Evolutionary conservation across 2,797 vertebrate species (phyloP), one percentile per base, ranked within the genome.

Genomic region (Lepilemur ruficaudatus): DNA sequence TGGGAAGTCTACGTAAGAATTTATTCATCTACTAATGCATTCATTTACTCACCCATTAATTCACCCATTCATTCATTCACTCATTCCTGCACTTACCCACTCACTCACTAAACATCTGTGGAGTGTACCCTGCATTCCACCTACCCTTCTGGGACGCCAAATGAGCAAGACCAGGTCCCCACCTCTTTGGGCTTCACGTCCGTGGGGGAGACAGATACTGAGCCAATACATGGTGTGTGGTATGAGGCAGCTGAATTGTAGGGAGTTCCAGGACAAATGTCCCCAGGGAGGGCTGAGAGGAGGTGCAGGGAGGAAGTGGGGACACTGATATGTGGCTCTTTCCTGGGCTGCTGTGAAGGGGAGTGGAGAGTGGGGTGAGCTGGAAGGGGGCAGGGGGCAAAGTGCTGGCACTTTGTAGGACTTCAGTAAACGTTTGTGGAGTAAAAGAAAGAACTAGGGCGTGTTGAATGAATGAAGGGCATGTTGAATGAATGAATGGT

Each of bases 281-380:
- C 57, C 22, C 5, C 0, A n/a, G 32, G 32, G 38, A 3, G 63
- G 63, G 3, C 4, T 0, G 0, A 41, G 22, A 28, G 38, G 41
- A 22, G 14, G 35, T 55, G 52, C 52, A 11, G 46, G 0, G 4
- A n/a, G 85, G 90, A 28, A 1, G 48, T 25, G 41, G 14, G 25
- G 41, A 10, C 0, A 0, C 70, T 18, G 0, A 9, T 7, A 17
- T 11, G 14, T 0, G 0, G 7, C 4, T 25, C 46, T 50, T 9
- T 35, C 35, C 25, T n/a, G 28, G 28, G 52, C 2, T 28, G 14
- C 52, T 14, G 4, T 61, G 15, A 5, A 14, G 11, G 79, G 70
- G 78, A 59, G 15, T 23, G 10, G 23, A 30, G 35, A 38, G 35
- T 18, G 25, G 50, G 76, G 14, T 41, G 28, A 17, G 35, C 52